Evolutionary conservation across 2,113 vertebrate genomes (phyloP).

Genomic region (Nannobrachium achirus): DNA sequence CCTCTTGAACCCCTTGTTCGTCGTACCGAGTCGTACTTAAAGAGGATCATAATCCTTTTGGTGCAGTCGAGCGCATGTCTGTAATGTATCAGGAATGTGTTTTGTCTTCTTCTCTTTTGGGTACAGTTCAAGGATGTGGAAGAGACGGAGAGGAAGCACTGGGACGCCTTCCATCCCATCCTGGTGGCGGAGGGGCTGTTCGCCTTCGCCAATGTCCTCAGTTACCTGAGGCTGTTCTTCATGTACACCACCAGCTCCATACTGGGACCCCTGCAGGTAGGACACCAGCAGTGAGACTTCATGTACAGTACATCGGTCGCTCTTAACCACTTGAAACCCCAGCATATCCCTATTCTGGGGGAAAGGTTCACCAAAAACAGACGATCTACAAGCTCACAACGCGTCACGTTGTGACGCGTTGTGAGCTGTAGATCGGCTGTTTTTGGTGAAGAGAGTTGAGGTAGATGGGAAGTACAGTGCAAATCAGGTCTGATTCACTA

Average conservation of each 20-base stretch:
- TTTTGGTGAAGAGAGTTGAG: too few relatives aligned
- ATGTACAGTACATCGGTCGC: too few relatives aligned
- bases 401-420: too few relatives aligned
- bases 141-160: slow-evolving; percentile 91
- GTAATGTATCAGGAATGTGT: background rate
- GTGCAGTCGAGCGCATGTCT: background rate
- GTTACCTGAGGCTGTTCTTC: slow-evolving; percentile 97
- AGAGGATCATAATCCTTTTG: background rate
- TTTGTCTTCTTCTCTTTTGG: slow-evolving; percentile 5
- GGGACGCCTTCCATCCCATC: slow-evolving; percentile 97
- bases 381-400: too few relatives aligned
- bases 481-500: too few relatives aligned
- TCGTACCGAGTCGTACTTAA: background rate
- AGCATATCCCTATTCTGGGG: too few relatives aligned
- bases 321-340: background rate
- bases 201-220: slow-evolving; percentile 96
- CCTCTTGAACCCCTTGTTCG: background rate
- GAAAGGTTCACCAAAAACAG: too few relatives aligned
- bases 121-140: slow-evolving; percentile 79
- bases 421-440: too few relatives aligned
- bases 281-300: background rate
- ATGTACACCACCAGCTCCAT: slow-evolving; percentile 99
- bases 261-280: slow-evolving; percentile 95
- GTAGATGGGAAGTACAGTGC: too few relatives aligned
- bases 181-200: slow-evolving; percentile 97